Percentiles rank a stretch among this genome's conserved stretches.
phyloP scores from a whole-genome alignment of 2,113 vertebrate genomes.

The Varanus salvator region DNA sequence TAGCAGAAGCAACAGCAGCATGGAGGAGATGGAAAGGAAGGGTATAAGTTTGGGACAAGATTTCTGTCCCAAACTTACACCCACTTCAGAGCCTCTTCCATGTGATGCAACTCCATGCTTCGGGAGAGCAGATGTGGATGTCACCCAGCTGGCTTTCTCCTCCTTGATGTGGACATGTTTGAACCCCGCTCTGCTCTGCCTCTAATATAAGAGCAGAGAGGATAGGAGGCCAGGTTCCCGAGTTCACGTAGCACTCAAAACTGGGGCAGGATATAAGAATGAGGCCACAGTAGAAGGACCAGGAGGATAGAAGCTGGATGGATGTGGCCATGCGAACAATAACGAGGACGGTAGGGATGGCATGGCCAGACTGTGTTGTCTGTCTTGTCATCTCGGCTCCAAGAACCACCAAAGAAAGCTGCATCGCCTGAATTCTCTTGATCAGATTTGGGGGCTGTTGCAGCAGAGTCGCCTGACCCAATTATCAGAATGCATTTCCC shows the following conservation, averaged over 20 bases:
- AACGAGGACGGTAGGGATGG: too few relatives aligned
- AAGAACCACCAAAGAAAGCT: constrained; percentile 1
- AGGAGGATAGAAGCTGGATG: neutral
- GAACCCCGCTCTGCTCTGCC: neutral
- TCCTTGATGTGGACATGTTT: neutral
- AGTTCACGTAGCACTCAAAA: neutral
- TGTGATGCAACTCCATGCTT: neutral
- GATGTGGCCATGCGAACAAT: neutral
- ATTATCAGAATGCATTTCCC: constrained; percentile 34
- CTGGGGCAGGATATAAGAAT: neutral
- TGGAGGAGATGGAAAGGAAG: neutral
- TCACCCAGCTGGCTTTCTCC: neutral
- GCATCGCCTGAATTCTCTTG: constrained; percentile 17
- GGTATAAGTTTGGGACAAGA: too few relatives aligned
- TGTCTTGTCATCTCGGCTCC: neutral
- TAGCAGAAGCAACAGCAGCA: neutral
- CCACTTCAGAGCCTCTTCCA: neutral
- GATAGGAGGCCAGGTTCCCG: neutral
- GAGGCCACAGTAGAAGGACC: neutral
- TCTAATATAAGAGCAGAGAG: neutral
- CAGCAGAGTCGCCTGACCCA: neutral
- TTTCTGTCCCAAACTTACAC: too few relatives aligned
- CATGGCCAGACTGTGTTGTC: too few relatives aligned
- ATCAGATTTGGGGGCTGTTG: constrained; percentile 5
- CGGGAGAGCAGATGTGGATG: neutral